Percentiles rank a stretch among this genome's conserved stretches.
Conservation (phyloP, 2,888 invertebrate species). For the Eupithecia exiguata region DNA sequence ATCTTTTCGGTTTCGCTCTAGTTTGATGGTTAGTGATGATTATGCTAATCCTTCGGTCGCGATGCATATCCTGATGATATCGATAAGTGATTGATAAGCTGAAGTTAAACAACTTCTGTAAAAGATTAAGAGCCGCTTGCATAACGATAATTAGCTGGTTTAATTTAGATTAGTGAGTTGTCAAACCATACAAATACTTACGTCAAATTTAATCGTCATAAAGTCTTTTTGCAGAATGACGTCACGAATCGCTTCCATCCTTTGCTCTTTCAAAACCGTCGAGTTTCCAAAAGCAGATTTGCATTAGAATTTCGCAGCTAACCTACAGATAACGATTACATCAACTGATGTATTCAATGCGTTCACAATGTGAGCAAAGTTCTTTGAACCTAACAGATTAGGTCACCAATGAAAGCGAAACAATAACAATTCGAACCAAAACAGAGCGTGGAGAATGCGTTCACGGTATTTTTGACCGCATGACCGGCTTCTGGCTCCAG, state of each 20-base stretch:
- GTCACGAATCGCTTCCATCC: neutral
- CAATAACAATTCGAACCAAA: conserved; percentile 10
- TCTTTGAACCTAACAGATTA: neutral
- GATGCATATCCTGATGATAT: neutral
- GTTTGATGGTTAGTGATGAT: neutral
- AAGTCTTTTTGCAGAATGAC: neutral
- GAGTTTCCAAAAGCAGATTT: neutral
- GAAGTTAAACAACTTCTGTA: neutral
- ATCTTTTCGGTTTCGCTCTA: conserved; percentile 20
- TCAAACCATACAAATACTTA: too few species aligned
- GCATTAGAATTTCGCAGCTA: neutral
- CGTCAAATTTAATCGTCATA: too few species aligned
- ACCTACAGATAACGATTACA: neutral
- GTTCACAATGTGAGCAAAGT: neutral
- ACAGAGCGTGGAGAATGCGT: conserved; percentile 8
- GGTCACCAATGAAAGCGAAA: conserved; percentile 13
- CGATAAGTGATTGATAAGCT: neutral
- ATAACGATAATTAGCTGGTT: too few species aligned
- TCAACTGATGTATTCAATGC: neutral
- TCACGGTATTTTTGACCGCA: conserved; percentile 7
- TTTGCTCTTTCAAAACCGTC: neutral
- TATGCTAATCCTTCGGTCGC: neutral
- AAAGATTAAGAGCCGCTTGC: too few species aligned
- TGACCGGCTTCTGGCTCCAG: conserved; percentile 4
- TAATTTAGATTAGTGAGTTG: too few species aligned